Conservation (phyloP, 2,797 vertebrate species). For the Momotus momota region DNA sequence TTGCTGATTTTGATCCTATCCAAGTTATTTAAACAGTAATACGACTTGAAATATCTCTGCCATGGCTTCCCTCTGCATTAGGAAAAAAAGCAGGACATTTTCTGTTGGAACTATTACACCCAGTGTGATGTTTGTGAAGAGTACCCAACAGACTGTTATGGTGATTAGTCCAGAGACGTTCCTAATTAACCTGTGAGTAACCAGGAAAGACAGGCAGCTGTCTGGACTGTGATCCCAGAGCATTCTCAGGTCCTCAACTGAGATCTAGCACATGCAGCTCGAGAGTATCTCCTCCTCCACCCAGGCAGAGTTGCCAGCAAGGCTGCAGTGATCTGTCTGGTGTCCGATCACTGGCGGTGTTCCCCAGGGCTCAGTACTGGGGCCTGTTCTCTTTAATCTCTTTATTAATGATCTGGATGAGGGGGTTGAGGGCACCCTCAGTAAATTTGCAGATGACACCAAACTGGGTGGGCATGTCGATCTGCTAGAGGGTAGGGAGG, state of each 20-base stretch:
- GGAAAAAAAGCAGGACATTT: neutral
- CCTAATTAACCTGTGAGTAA: neutral
- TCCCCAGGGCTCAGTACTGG: no score
- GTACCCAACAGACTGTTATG: accelerated
- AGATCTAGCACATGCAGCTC: neutral
- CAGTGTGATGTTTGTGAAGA: neutral
- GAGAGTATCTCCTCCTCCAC: neutral
- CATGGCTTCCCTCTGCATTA: neutral
- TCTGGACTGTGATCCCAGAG: neutral
- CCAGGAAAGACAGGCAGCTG: neutral
- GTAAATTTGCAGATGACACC: no score
- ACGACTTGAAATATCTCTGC: neutral
- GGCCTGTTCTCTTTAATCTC: no score
- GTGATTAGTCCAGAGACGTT: neutral
- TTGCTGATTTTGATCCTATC: neutral
- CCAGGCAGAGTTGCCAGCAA: neutral
- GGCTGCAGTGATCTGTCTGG: neutral
- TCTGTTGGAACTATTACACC: neutral
- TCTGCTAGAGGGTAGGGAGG: no score
- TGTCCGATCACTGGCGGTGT: no score
- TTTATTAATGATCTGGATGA: no score
- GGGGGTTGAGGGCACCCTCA: no score
- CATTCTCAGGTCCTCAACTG: neutral
- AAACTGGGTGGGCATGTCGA: no score
- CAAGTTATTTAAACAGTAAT: neutral